Conservation (phyloP, 2,888 invertebrate genomes). For the Philopedon plagiatum region DNA sequence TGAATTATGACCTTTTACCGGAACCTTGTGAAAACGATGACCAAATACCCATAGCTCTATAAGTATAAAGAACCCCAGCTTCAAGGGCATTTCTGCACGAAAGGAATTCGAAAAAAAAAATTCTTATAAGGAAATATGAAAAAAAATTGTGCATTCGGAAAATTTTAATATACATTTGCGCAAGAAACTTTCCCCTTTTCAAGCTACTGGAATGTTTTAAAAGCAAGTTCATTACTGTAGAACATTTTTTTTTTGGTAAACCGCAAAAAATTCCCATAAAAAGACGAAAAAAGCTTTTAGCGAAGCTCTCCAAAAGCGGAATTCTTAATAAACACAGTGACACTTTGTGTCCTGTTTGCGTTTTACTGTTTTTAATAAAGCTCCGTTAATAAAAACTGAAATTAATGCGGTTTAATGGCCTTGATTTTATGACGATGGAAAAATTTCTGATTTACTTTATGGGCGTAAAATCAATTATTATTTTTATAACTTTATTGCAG, state of each 20-base stretch:
- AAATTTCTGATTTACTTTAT: background rate
- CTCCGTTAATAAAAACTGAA: background rate
- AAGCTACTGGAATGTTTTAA: too few relatives aligned
- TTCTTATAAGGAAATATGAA: too few relatives aligned
- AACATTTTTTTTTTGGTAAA: background rate
- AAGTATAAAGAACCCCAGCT: too few relatives aligned
- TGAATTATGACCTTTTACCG: too few relatives aligned
- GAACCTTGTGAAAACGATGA: too few relatives aligned
- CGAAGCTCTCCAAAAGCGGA: background rate
- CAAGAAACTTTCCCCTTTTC: too few relatives aligned
- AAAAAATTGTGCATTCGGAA: too few relatives aligned
- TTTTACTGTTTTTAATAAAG: slow-evolving; percentile 1
- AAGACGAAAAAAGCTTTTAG: background rate
- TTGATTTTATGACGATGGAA: background rate
- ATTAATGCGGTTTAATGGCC: background rate
- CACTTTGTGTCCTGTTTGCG: background rate
- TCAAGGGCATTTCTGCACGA: too few relatives aligned
- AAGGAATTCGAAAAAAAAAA: too few relatives aligned
- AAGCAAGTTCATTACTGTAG: too few relatives aligned
- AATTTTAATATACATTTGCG: too few relatives aligned
- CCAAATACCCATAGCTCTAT: too few relatives aligned
- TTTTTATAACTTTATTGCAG: background rate
- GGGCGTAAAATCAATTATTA: background rate
- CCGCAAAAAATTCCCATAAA: background rate
- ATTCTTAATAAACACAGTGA: background rate